Evolutionary conservation across 2,113 vertebrate species (phyloP), one percentile per base, ranked within the genome.

Genomic region (Spilogale gracilis): DNA sequence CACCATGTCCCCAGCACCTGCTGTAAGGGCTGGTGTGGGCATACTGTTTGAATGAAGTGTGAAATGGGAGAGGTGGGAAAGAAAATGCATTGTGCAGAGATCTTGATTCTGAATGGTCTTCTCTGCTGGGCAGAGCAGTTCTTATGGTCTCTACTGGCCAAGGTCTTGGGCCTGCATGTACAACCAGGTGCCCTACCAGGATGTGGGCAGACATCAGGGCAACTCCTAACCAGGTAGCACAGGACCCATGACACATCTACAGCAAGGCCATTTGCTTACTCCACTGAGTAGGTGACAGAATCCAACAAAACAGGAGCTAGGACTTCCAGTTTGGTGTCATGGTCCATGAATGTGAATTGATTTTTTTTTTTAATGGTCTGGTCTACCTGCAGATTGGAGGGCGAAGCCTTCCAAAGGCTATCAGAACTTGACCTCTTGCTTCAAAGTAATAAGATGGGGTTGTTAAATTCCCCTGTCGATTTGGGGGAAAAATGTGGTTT

Each of bases 381-480:
- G 2, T 63, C 54, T 20, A 50, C 17, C 8, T 61, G 78, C 65
- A 58, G 45, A 27, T 50, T 87, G 48, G 81, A 93, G 87, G 45
- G 38, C 48, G 21, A 94, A 95, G 45, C 32, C 38, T 88, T 76
- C 50, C 79, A 10, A 96, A 76, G 21, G 54, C 48, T 21, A 94
- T 48, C 60, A 32, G 58, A 83, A 91, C 45, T 90, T 92, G n/a
- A 76, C 56, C 93, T 95, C 48, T 85, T 95, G 54, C 38, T 95
- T 97, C 21, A 78, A 2, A 96, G 91, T 83, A 73, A n/a, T 89
- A 90, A 96, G 48, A 67, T 79, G 23, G 16, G 82, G 67, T 92
- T 85, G 43, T 45, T 85, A 94, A 91, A 81, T 85, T 91, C 65
- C 76, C 83, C 38, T 85, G 61, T 91, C 54, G 38, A 76, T 88